Percentiles rank a stretch among this genome's conserved stretches.
These are phyloP conservation scores for Vimba vimba DNA, from an alignment of 2,113 vertebrate species.

Conservation along the genomic window DNA sequence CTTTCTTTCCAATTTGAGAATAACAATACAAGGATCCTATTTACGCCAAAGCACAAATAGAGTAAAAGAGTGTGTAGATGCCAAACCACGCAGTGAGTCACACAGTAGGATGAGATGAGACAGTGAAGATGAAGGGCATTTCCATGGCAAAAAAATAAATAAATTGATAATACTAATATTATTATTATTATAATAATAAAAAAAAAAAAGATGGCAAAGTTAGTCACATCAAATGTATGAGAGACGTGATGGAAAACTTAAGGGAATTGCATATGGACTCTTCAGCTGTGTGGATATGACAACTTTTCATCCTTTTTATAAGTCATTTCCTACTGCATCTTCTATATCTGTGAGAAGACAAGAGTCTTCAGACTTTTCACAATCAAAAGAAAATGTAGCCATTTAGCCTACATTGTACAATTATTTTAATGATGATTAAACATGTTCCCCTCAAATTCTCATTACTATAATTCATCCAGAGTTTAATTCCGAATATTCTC, in stretches of 20 bases:
- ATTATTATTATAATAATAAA: no score
- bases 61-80: neutral
- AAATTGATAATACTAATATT: no score
- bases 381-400: neutral
- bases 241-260: neutral
- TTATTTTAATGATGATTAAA: neutral
- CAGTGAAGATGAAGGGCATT: slow-evolving; percentile 17
- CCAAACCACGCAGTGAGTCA: neutral
- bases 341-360: neutral
- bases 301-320: neutral
- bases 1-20: slow-evolving; percentile 44
- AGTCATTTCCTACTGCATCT: neutral
- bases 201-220: neutral
- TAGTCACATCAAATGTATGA: neutral
- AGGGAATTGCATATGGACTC: neutral
- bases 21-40: neutral
- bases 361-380: neutral
- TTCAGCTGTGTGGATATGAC: neutral
- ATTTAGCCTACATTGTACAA: neutral
- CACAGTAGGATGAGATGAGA: slow-evolving; percentile 4
- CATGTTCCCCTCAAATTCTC: neutral
- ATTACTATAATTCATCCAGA: neutral
- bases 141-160: neutral
- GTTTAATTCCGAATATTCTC: neutral
- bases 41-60: neutral